Evolutionary conservation across 2,888 invertebrate species (phyloP).

Genomic region (Caenorhabditis auriculariae): DNA sequence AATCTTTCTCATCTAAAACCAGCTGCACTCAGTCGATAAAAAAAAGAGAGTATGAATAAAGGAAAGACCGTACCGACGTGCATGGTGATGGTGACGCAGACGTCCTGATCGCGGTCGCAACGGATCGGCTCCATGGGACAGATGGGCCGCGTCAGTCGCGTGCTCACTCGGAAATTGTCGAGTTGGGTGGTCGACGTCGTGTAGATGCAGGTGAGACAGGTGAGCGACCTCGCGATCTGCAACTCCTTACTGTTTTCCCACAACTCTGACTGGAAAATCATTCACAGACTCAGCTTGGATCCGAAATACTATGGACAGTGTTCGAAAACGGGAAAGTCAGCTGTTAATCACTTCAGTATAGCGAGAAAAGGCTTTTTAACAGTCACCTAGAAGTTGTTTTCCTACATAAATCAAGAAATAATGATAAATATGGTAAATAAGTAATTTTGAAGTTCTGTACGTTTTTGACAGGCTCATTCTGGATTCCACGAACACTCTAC

Average conservation of each 20-base stretch:
- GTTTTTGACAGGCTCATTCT: too few species aligned
- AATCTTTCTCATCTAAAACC: neutral
- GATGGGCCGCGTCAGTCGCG: constrained; percentile 38
- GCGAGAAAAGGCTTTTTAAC: neutral
- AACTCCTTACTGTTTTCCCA: constrained; percentile 1
- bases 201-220: constrained; percentile 45
- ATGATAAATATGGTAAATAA: too few species aligned
- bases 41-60: constrained; percentile 1
- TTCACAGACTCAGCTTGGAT: neutral
- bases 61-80: constrained; percentile 40
- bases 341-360: neutral
- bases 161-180: constrained; percentile 58
- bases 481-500: too few species aligned
- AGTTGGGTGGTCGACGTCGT: constrained; percentile 52
- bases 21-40: neutral
- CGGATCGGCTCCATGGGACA: constrained; percentile 57
- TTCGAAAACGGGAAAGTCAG: too few species aligned
- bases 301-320: too few species aligned
- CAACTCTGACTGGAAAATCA: neutral
- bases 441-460: too few species aligned
- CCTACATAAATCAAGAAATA: too few species aligned
- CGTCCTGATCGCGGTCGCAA: constrained; percentile 56
- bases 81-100: constrained; percentile 60
- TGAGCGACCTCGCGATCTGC: constrained; percentile 16
- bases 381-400: too few species aligned